These are phyloP conservation scores for Cercopithecus mona DNA, from an alignment of 2,113 vertebrate genomes.

Conservation along the genomic window DNA sequence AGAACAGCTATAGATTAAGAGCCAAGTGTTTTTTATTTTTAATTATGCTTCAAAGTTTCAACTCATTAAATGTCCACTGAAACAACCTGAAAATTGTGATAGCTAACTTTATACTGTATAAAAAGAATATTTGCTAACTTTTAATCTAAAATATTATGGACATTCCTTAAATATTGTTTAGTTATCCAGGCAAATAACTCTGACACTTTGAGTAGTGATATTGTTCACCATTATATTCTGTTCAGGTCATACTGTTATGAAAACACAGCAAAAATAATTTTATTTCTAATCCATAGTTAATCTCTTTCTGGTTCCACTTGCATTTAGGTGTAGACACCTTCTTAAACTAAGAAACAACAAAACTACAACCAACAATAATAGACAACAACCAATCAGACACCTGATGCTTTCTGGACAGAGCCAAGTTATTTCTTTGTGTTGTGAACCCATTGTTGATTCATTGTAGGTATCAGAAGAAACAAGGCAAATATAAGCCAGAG, in stretches of 20 bases:
- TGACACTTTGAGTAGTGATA: background rate
- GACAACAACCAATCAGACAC: background rate
- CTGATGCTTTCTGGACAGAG: background rate
- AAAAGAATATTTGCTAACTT: background rate
- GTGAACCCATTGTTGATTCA: background rate
- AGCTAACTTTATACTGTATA: background rate
- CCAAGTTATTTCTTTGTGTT: background rate
- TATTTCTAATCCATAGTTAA: background rate
- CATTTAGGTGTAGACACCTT: background rate
- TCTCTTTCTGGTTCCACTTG: background rate
- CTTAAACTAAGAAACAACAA: background rate
- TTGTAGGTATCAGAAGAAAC: background rate
- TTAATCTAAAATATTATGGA: background rate
- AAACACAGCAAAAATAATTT: background rate
- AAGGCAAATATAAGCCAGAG: background rate
- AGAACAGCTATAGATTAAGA: background rate
- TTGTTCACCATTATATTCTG: background rate
- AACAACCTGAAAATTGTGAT: background rate
- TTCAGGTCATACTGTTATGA: background rate
- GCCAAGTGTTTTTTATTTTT: background rate
- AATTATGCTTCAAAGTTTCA: background rate
- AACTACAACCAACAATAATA: background rate
- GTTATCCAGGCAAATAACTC: background rate
- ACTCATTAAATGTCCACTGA: background rate
- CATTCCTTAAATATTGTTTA: background rate